Base-by-base conservation (phyloP, 2,113 vertebrate genomes). In the Cavia porcellus region DNA sequence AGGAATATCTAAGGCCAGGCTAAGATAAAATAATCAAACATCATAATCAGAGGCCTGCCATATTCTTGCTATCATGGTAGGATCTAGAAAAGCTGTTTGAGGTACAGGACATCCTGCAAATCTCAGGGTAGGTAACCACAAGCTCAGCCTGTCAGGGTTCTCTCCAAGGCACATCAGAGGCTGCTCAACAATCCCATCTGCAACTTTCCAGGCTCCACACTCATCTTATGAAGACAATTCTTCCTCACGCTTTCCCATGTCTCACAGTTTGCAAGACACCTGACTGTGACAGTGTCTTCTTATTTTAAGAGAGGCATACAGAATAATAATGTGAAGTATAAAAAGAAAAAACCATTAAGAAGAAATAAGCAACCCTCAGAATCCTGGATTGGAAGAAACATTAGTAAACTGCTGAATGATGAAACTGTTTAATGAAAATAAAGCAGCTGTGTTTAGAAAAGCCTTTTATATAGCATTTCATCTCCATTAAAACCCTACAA, bases 311-410 rank as follows among this genome's bases (percentile, higher is more conserved):
- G 59, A 82, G 59, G 55, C 66, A 74, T 35, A 79, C 6, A 96
- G 50, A 94, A 74, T 45, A 80, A 57, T 66, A 87, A 96, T 19
- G 15, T 57, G 28, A 96, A 87, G 47, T 75, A 89, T 61, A 55
- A 88, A 87, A 64, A 94, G 50, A 79, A 72, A 59, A 86, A 85
- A 80, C 45, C 6, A 81, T 38, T 81, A 89, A 86, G 15, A 94
- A 47, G 50, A 97, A 95, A 86, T 70, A 19, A 94, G 55, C 47
- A 94, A 92, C 28, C 32, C 24, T 25, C 70, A 94, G 55, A 87
- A 80, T 66, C 50, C 45, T 83, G 62, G 92, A 94, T 24, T 62
- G 14, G 47, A 94, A 95, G 42, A 94, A 92, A 80, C 1, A 24
- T 90, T 84, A 66, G 55, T 24, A 74, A 95, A 84, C 1, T 79